Percentiles rank a stretch among this genome's conserved stretches.
These are phyloP conservation scores for Pipistrellus pygmaeus DNA, from an alignment of 2,797 vertebrate species.

Conservation along the genomic window DNA sequence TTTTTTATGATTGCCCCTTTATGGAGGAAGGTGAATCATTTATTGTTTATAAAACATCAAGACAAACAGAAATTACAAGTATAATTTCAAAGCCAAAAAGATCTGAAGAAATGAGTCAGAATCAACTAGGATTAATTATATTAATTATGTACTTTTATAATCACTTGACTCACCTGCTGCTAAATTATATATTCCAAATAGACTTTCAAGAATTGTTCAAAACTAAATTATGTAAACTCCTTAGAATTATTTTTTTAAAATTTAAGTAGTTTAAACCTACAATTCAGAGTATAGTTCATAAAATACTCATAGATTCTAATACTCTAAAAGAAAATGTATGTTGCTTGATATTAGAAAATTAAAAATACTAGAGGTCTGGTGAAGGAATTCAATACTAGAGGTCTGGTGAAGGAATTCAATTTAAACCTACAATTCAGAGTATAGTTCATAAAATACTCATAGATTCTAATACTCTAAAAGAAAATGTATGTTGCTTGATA, in stretches of 20 bases:
- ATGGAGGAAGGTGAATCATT: neutral
- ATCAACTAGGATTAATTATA: constrained; percentile 38
- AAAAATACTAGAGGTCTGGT: neutral
- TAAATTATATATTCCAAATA: constrained; percentile 44
- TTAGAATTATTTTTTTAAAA: constrained; percentile 39
- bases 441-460: neutral
- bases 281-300: constrained; percentile 16
- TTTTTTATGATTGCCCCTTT: neutral
- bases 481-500: neutral
- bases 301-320: neutral
- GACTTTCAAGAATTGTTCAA: constrained; percentile 49
- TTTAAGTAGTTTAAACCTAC: constrained; percentile 1
- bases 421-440: neutral
- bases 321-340: neutral
- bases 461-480: neutral
- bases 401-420: too few relatives aligned
- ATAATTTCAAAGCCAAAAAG: constrained; percentile 44
- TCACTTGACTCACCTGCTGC: neutral
- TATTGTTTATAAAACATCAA: constrained; percentile 31
- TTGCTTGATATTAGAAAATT: constrained; percentile 29
- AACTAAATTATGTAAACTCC: neutral
- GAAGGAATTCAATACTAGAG: too few relatives aligned
- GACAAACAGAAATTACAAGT: constrained; percentile 51
- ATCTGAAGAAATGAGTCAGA: constrained; percentile 52
- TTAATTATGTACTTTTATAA: constrained; percentile 33